Base-by-base conservation (phyloP, 1,140 invertebrate genomes). In the Acromyrmex echinatior region DNA sequence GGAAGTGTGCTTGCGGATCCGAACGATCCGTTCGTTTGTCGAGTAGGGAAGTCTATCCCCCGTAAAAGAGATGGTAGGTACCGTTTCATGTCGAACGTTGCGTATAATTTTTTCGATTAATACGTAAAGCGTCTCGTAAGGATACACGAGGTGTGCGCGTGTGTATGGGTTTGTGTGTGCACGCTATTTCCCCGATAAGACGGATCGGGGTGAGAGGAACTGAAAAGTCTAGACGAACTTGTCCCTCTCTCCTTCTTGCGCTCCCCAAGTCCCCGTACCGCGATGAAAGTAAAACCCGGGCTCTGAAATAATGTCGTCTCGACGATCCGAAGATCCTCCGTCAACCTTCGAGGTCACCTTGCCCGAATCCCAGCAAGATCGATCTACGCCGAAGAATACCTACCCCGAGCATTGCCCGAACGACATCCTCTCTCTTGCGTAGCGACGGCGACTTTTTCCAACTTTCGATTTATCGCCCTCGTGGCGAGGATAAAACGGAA, bases 251-350 rank as follows among this genome's bases (percentile, higher is more conserved):
- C 73, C 58, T 68, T 63, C 62, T 35, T 60, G 31, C 74, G 35
- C 68, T 49, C 62, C 80, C 80, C 14, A 60, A 68, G 73, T 79
- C 58, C 39, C 58, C 51, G 53, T 62, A 39, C 68, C 65, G 53
- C 49, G 82, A 49, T 84, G 63, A 86, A 84, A 85, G 80, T 82
- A 88, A 87, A 80, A 58, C 88, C 70, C 35, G 45, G 80, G 39
- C 86, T 79, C 39, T 73, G 82, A 86, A 87, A 92, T 88, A 88
- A 91, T 78, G 88, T 74, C 86, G 91, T 91, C 90, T 88, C 82
- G 86, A 85, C 76, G 60, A 28, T 35, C 65, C 56, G 85, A 53
- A 87, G 65, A 70, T 77, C 68, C 87, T 76, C 73, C 78, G 63
- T 80, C 86, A 89, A 74, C 79, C 90, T 87, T 87, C 58, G 31